Evolutionary conservation across 2,113 vertebrate genomes (phyloP).

Genomic region (Odocoileus virginianus): DNA sequence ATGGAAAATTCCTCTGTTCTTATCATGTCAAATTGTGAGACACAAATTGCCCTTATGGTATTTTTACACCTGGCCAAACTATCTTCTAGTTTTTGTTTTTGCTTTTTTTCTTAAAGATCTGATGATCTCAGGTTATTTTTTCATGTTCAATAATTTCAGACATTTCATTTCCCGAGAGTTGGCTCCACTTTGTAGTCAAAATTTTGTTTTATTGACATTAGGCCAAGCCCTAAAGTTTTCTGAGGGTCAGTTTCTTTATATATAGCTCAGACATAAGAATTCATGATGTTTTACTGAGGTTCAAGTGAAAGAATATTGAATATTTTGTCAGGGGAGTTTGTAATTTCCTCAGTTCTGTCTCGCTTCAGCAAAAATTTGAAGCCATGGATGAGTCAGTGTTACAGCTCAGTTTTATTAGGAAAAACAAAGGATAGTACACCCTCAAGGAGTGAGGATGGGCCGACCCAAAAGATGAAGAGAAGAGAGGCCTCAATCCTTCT

Average conservation of each 20-base stretch:
- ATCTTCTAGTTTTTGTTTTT: background rate
- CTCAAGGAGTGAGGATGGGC: rapidly evolving
- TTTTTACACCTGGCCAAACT: background rate
- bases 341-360: background rate
- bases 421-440: background rate
- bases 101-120: background rate
- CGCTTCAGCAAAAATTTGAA: background rate
- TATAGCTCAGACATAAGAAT: background rate
- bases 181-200: background rate
- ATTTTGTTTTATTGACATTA: background rate
- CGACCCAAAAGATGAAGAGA: background rate
- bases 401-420: background rate
- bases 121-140: background rate
- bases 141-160: background rate
- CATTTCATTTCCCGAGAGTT: background rate
- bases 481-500: background rate
- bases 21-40: background rate
- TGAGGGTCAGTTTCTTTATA: background rate
- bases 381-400: background rate
- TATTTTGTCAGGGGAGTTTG: background rate
- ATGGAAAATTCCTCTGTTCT: background rate
- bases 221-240: background rate
- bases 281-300: background rate
- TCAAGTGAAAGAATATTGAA: background rate
- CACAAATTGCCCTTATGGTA: background rate